Evolutionary conservation across 2,113 vertebrate genomes (phyloP).

Genomic region (Phoenicopterus ruber): DNA sequence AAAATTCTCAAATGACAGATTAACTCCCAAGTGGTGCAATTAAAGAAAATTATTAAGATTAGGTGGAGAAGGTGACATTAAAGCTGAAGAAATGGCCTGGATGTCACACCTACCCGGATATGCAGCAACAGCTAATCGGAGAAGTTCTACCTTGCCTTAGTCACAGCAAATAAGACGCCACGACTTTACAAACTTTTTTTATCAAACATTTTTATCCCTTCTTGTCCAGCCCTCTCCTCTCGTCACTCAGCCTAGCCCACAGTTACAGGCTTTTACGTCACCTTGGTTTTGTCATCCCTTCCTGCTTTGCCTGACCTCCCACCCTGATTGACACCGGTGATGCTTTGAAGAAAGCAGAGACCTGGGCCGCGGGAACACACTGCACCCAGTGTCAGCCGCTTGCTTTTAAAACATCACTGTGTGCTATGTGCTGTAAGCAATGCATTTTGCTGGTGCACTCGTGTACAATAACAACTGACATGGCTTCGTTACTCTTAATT

Average conservation of each 20-base stretch:
- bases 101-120: not conserved
- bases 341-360: not conserved
- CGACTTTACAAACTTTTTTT: not conserved
- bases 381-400: not conserved
- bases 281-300: not conserved
- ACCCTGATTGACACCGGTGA: fast-evolving
- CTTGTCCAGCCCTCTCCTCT: not conserved
- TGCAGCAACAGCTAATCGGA: not conserved
- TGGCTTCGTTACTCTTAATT: not conserved
- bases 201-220: not conserved
- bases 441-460: not conserved
- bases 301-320: not conserved
- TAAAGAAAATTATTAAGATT: not conserved
- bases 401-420: not conserved
- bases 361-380: not conserved
- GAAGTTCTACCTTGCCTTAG: not conserved
- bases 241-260: not conserved
- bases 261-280: not conserved
- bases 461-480: not conserved
- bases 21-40: not conserved
- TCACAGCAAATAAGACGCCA: not conserved
- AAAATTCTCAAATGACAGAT: not conserved
- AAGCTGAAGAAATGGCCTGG: not conserved
- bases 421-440: not conserved
- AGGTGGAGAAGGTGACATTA: not conserved